Base-by-base conservation (phyloP, 2,888 invertebrate genomes). In the Pyrrhosoma nymphula region DNA sequence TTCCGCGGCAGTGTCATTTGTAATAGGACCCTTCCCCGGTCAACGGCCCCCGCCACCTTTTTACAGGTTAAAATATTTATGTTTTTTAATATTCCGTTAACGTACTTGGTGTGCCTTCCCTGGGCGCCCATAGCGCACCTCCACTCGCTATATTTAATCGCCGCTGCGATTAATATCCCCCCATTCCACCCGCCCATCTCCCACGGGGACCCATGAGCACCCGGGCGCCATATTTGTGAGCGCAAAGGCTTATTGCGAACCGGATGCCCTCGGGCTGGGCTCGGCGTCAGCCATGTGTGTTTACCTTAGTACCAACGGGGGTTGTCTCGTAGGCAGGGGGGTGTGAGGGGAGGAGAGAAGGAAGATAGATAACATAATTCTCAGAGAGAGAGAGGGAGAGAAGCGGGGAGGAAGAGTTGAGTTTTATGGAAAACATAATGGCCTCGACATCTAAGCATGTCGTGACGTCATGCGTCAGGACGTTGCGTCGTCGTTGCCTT, bases 81-180 rank as follows among this genome's bases (percentile, higher is more conserved):
- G 26, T 69, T 69, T 35, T 30, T 82, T 82, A 35, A 82, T 35
- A 82, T 82, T 35, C 82, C 18, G 82, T 82, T 82, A 26, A 82
- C 82, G 82, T 18, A 18, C 82, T 30, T 82, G 30, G 69, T n/a
- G 30, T 35, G 30, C 30, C 35, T 35, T 91, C 56, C 56, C 56
- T 60, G 23, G 35, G 39, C 91, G 60, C 91, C 16, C 82, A 82
- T 82, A 82, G 30, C 39, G 0, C 63, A 26, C 91, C 60, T 39
- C 91, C 35, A 47, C 35, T 39, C 63, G 23, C 91, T 91, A 91
- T 63, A 91, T 91, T 63, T 91, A 91, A 91, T 91, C 91, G 26
- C 63, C 91, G 26, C 56, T 0, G 91, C 60, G 63, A 91, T 91
- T 63, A 91, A 91, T 91, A 91, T 60, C 91, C 91, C n/a, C 39